These are phyloP conservation scores for Onthophagus sagittarius DNA, from an alignment of 2,888 invertebrate genomes.

Conservation along the genomic window DNA sequence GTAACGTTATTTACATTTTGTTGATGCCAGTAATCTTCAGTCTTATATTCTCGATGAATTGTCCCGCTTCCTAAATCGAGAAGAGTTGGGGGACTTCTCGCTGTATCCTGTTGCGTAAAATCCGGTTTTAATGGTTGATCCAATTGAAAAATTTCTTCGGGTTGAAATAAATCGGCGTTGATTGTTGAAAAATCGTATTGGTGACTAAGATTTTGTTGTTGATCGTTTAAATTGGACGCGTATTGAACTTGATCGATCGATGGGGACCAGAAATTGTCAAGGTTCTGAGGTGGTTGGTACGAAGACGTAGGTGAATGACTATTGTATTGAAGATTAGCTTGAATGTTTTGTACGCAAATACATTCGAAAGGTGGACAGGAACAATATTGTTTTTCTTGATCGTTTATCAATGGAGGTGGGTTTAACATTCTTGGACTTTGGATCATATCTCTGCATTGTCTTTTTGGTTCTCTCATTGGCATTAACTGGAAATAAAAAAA, in stretches of 20 bases:
- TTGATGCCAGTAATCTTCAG: constrained; percentile 60
- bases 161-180: constrained; percentile 67
- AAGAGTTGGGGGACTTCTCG: constrained; percentile 66
- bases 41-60: constrained; percentile 58
- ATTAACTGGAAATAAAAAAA: constrained; percentile 50
- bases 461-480: constrained; percentile 54
- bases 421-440: constrained; percentile 43
- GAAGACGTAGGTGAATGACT: constrained; percentile 27
- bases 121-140: constrained; percentile 69
- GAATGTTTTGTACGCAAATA: constrained; percentile 53
- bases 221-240: constrained; percentile 31
- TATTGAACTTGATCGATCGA: constrained; percentile 45
- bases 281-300: constrained; percentile 38
- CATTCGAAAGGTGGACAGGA: constrained; percentile 75
- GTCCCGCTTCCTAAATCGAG: constrained; percentile 71
- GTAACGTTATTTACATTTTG: constrained; percentile 44
- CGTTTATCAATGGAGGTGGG: constrained; percentile 63
- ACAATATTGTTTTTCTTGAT: constrained; percentile 66
- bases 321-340: constrained; percentile 30
- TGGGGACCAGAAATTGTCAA: constrained; percentile 46
- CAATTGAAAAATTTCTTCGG: constrained; percentile 73
- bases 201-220: constrained; percentile 44
- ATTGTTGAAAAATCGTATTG: constrained; percentile 60
- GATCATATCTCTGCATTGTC: constrained; percentile 49
- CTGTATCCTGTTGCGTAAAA: constrained; percentile 52